Conservation (phyloP, 2,113 vertebrate genomes). For the Struthio camelus region DNA sequence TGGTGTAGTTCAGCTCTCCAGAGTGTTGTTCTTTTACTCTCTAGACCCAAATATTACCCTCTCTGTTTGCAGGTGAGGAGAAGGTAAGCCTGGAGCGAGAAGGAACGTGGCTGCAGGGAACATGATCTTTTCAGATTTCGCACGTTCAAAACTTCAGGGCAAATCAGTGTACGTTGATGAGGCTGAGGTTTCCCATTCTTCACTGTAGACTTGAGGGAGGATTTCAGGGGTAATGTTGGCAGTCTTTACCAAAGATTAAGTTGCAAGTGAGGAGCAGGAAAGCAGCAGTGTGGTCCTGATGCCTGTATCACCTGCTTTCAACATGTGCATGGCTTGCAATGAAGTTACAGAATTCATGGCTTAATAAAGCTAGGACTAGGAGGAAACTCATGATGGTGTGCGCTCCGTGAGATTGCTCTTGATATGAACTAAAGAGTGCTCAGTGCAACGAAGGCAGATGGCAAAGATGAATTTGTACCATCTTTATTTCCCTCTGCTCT, state of each 20-base stretch:
- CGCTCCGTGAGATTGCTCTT: background rate
- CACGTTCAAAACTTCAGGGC: background rate
- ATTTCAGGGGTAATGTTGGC: background rate
- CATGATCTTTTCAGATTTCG: background rate
- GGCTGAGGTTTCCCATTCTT: background rate
- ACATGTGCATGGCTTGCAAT: background rate
- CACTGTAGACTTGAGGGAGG: background rate
- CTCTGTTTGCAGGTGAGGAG: background rate
- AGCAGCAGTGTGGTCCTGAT: background rate
- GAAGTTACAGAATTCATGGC: background rate
- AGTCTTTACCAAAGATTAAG: background rate
- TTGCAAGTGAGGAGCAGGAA: background rate
- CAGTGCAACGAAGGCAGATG: background rate
- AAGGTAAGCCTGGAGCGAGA: background rate
- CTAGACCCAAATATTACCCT: background rate
- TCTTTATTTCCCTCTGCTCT: background rate
- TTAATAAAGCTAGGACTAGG: background rate
- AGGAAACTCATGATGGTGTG: background rate
- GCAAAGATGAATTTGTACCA: background rate
- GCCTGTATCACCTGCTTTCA: background rate
- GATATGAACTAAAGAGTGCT: background rate
- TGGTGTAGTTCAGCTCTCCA: background rate
- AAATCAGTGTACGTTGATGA: background rate
- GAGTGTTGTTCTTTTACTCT: background rate
- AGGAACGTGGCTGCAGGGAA: background rate